Conservation (phyloP, 92 coral and sea anemone genomes). For the Bergia puertoricense region DNA sequence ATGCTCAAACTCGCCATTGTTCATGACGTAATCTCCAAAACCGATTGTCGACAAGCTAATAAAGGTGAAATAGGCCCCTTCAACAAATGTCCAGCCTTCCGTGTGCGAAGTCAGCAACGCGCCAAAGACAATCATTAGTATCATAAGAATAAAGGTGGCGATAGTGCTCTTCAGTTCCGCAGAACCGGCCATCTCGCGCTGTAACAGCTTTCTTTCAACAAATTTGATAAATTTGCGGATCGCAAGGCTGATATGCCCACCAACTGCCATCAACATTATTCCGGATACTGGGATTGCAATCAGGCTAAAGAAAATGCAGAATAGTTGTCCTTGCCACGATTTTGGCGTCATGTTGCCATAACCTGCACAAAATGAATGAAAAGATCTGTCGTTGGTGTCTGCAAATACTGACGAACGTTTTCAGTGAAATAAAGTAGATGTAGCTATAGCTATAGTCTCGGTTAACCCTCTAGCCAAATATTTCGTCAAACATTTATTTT, state of each 20-base stretch:
- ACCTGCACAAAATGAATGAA: conserved; percentile 57
- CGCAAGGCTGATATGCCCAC: conserved; percentile 82
- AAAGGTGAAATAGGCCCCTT: conserved; percentile 89
- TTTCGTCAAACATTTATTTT: no score
- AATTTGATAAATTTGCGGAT: conserved; percentile 69
- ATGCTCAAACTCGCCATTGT: conserved; percentile 80
- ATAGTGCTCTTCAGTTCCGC: conserved; percentile 79
- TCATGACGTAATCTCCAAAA: conserved; percentile 93
- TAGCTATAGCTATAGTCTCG: no score
- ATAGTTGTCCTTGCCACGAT: conserved; percentile 86
- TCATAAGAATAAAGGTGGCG: conserved; percentile 78
- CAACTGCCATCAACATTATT: conserved; percentile 88
- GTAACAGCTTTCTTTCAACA: conserved; percentile 68
- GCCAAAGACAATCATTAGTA: conserved; percentile 85
- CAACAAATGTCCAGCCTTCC: conserved; percentile 91
- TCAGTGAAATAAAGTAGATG: neutral
- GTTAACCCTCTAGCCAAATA: no score
- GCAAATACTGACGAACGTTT: neutral
- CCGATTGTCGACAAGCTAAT: conserved; percentile 95
- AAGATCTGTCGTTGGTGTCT: neutral
- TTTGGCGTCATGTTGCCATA: conserved; percentile 94
- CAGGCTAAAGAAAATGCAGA: conserved; percentile 87
- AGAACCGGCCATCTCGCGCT: conserved; percentile 66
- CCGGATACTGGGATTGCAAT: conserved; percentile 93
- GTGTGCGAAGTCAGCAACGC: conserved; percentile 87